phyloP scores from a whole-genome alignment of 2,888 invertebrate genomes.

The Drosophila meridiana region DNA sequence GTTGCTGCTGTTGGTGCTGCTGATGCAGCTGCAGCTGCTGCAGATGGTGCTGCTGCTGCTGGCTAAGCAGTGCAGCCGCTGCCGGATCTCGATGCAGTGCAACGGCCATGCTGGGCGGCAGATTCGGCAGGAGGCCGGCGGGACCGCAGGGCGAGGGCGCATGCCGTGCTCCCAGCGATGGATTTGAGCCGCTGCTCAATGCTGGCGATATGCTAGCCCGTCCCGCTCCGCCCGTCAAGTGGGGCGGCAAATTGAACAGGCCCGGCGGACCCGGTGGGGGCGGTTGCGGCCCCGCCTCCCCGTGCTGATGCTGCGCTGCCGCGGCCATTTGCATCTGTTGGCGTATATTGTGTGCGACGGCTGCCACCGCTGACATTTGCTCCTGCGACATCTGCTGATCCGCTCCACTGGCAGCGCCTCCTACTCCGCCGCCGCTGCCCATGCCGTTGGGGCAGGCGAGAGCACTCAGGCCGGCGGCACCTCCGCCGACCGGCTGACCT shows the following conservation, averaged over 20 bases:
- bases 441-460: slow-evolving; percentile 73
- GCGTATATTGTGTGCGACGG: slow-evolving; percentile 93
- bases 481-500: slow-evolving; percentile 73
- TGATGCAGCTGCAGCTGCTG: slow-evolving; percentile 77
- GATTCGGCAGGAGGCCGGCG: slow-evolving; percentile 75
- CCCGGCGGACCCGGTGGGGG: slow-evolving; percentile 76
- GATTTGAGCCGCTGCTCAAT: slow-evolving; percentile 83
- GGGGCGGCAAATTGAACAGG: slow-evolving; percentile 84
- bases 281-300: slow-evolving; percentile 79
- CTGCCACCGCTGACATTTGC: slow-evolving; percentile 94
- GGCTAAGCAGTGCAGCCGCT: slow-evolving; percentile 70
- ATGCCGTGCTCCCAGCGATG: slow-evolving; percentile 74
- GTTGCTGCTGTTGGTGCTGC: slow-evolving; percentile 75
- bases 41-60: slow-evolving; percentile 78
- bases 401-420: slow-evolving; percentile 43
- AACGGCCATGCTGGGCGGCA: slow-evolving; percentile 82
- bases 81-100: slow-evolving; percentile 81
- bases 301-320: slow-evolving; percentile 85
- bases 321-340: slow-evolving; percentile 92
- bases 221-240: slow-evolving; percentile 78
- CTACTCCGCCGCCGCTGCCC: slow-evolving; percentile 48
- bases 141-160: slow-evolving; percentile 81
- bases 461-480: slow-evolving; percentile 50
- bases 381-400: slow-evolving; percentile 87
- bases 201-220: slow-evolving; percentile 85